Percentiles rank a stretch among this genome's conserved stretches.
phyloP scores from a whole-genome alignment of 2,888 invertebrate species.

The Rhagophthalmus giganteus region DNA sequence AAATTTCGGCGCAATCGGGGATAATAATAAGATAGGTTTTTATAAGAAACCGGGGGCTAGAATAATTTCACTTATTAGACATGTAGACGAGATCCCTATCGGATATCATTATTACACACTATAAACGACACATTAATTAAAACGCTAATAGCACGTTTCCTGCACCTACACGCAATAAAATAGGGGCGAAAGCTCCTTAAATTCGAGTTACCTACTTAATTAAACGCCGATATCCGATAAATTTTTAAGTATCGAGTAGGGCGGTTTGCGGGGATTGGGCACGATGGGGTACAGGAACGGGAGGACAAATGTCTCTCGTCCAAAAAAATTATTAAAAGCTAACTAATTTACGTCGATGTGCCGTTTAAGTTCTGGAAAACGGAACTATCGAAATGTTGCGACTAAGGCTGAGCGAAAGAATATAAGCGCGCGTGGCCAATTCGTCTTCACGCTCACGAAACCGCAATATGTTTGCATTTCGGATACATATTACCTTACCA shows the following conservation, averaged over 20 bases:
- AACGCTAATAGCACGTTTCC: not conserved
- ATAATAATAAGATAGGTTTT: too few relatives aligned
- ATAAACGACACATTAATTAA: constrained; percentile 18
- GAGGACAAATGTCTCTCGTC: too few relatives aligned
- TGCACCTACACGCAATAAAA: constrained; percentile 5
- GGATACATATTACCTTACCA: not conserved
- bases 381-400: too few relatives aligned
- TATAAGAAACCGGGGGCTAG: not conserved
- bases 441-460: not conserved
- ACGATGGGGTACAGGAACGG: too few relatives aligned
- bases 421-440: not conserved
- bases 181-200: constrained; percentile 1
- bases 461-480: not conserved
- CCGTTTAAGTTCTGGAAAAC: too few relatives aligned
- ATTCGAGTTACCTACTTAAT: not conserved
- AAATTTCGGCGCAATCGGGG: too few relatives aligned
- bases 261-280: too few relatives aligned
- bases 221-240: too few relatives aligned
- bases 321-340: too few relatives aligned
- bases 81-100: not conserved
- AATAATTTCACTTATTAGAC: not conserved
- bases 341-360: too few relatives aligned
- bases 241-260: too few relatives aligned
- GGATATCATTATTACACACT: constrained; percentile 9
- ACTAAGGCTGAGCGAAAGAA: too few relatives aligned